Base-by-base conservation (phyloP, 2,888 invertebrate species). In the Ophion ventricosus region DNA sequence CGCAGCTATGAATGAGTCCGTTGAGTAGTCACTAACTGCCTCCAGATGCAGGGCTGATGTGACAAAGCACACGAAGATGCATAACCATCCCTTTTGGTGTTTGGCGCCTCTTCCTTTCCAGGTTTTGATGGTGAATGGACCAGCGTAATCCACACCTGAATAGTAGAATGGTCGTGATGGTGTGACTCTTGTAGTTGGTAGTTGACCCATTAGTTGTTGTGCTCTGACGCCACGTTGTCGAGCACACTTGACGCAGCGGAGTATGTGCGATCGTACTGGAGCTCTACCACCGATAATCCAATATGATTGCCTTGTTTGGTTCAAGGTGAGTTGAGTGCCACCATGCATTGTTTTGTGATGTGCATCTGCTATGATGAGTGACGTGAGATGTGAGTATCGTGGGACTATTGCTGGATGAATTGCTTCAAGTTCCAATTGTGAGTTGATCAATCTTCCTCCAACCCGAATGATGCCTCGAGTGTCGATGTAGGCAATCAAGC, bases 141-240 rank as follows among this genome's bases (percentile, higher is more conserved):
- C 76, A 1, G 76, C 76, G 26, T 76, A 57, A 14, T 67, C 77
- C 14, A 78, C n/a, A 4, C 80, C 80, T 1, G 80, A 43, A 49
- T 56, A 43, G 2, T 25, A 26, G 29, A 74, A 80, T 3, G 80
- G 70, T 56, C 66, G 43, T 40, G 74, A 26, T 20, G 80, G 57
- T 25, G 66, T 72, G 23, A 86, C 82, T 5, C 87, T 64, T 17
- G 82, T 63, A 2, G 77, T 35, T 8, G 90, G 90, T 7, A 90
- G 85, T 20, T 90, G 75, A 20, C 87, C 90, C 90, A 91, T 91
- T 5, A 88, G 57, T 57, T 89, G 90, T 8, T 86, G 73, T 26
- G 83, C 72, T 35, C 77, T 63, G 43, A 54, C 40, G 20, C 64
- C 72, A 17, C 70, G 72, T 56, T 54, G 54, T 14, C 82, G 69